phyloP scores from a whole-genome alignment of 2,797 vertebrate species.

The Knipowitschia caucasica region DNA sequence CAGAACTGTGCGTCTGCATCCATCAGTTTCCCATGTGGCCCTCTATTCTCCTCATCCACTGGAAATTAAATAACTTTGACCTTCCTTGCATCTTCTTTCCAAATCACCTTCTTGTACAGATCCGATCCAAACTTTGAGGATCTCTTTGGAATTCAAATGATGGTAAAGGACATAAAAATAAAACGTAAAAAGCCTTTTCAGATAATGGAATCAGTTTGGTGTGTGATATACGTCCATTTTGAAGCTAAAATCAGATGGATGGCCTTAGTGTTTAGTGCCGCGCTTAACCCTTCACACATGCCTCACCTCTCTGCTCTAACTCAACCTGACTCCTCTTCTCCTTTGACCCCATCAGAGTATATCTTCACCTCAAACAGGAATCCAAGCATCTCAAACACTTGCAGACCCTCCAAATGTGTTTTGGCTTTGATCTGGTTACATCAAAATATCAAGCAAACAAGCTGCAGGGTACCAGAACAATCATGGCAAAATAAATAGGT shows the following conservation, averaged over 20 bases:
- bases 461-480: too few relatives aligned
- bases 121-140: conserved; percentile 46
- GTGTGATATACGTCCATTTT: conserved; percentile 42
- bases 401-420: conserved; percentile 11
- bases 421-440: conserved; percentile 12
- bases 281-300: conserved; percentile 49
- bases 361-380: conserved; percentile 36
- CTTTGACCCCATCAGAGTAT: conserved; percentile 42
- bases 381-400: conserved; percentile 11
- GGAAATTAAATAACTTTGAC: conserved; percentile 62
- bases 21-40: conserved; percentile 61
- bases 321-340: conserved; percentile 43
- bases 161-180: conserved; percentile 18
- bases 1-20: conserved; percentile 36
- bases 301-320: conserved; percentile 43
- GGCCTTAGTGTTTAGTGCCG: conserved; percentile 32
- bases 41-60: conserved; percentile 52
- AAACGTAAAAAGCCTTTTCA: conserved; percentile 8
- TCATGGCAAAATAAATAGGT: too few relatives aligned
- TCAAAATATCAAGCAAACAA: conserved; percentile 1
- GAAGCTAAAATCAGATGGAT: conserved; percentile 48
- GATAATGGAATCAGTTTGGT: conserved; percentile 28
- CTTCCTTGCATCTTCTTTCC: conserved; percentile 51
- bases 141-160: conserved; percentile 27
- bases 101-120: conserved; percentile 52